Conservation (phyloP, 2,797 vertebrate species). For the Hydrocynus forskahlii region DNA sequence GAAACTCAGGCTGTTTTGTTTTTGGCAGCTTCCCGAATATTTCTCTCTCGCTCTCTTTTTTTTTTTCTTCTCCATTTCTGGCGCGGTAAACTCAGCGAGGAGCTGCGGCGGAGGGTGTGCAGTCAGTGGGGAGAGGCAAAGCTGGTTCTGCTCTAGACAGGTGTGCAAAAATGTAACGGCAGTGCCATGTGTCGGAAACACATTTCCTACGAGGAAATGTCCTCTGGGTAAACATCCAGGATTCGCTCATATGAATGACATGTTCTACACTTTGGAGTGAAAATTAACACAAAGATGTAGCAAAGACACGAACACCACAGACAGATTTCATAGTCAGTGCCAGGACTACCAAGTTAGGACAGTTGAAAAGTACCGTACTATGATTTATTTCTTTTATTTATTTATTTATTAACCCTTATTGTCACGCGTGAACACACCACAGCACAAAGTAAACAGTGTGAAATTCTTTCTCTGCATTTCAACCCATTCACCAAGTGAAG, state of each 20-base stretch:
- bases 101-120: constrained; percentile 33
- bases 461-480: too few relatives aligned
- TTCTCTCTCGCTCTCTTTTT: neutral
- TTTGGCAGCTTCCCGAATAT: constrained; percentile 40
- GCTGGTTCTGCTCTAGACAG: constrained; percentile 40
- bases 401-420: too few relatives aligned
- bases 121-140: constrained; percentile 44
- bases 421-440: too few relatives aligned
- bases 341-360: neutral
- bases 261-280: constrained; percentile 22
- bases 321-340: too few relatives aligned
- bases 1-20: constrained; percentile 33
- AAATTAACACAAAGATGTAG: constrained; percentile 14
- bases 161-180: constrained; percentile 48
- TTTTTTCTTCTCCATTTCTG: constrained; percentile 26
- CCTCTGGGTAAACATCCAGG: constrained; percentile 42
- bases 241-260: constrained; percentile 41
- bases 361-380: too few relatives aligned
- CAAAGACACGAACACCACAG: neutral
- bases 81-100: constrained; percentile 23
- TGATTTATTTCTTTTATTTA: too few relatives aligned
- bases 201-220: constrained; percentile 41
- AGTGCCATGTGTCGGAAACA: constrained; percentile 27
- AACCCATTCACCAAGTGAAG: too few relatives aligned
- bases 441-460: too few relatives aligned